Percentiles rank a stretch among this genome's conserved stretches.
Conservation (phyloP, 2,888 invertebrate species). For the Eulithis prunata region DNA sequence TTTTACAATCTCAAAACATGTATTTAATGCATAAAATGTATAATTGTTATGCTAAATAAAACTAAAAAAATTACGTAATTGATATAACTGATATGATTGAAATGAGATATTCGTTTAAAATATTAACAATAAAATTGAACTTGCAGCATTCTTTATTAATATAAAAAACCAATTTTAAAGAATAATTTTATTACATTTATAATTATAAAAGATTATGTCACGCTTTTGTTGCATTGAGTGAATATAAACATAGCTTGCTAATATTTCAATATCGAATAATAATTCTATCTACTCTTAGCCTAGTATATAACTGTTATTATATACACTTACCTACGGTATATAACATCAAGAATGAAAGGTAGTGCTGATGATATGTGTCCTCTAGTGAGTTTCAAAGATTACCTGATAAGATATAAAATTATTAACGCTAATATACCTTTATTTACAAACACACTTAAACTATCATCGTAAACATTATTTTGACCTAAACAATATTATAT, state of each 20-base stretch:
- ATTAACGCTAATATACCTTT: conserved; percentile 61
- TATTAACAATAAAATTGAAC: not conserved
- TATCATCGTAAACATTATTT: conserved; percentile 42
- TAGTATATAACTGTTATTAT: conserved; percentile 49
- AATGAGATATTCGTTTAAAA: conserved; percentile 10
- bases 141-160: not conserved
- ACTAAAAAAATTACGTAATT: conserved; percentile 23
- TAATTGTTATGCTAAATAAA: not conserved
- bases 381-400: conserved; percentile 67
- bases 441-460: conserved; percentile 62
- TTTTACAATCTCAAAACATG: conserved; percentile 17
- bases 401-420: conserved; percentile 69
- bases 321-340: conserved; percentile 63
- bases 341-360: conserved; percentile 79
- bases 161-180: not conserved
- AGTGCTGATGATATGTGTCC: conserved; percentile 81
- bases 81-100: conserved; percentile 5
- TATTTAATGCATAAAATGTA: conserved; percentile 29
- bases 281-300: conserved; percentile 58
- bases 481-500: conserved; percentile 36
- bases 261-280: conserved; percentile 41
- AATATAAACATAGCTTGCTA: conserved; percentile 30
- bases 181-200: no score
- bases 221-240: conserved; percentile 29
- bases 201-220: conserved; percentile 9